Conservation (phyloP, 2,113 vertebrate species). For the Eubucco bourcierii region DNA sequence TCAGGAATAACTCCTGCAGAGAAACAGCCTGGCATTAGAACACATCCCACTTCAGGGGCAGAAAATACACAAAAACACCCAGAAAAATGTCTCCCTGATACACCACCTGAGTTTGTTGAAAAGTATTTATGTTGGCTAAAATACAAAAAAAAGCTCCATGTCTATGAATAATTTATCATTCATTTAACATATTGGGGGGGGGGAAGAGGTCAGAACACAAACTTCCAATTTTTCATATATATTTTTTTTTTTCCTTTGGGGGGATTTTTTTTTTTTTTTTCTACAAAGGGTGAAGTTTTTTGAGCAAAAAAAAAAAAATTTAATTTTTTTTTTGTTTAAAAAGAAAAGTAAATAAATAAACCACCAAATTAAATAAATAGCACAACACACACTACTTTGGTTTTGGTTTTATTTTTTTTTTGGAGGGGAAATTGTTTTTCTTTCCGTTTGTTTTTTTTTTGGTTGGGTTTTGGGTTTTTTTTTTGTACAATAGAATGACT, state of each 20-base stretch:
- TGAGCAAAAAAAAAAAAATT: slow-evolving; percentile 67
- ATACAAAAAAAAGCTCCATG: slow-evolving; percentile 79
- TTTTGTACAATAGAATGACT: slow-evolving; percentile 48
- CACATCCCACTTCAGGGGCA: slow-evolving; percentile 62
- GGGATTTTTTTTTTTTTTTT: slow-evolving; percentile 73
- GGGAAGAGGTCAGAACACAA: background rate
- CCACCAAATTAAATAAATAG: slow-evolving; percentile 75
- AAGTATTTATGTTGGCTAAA: slow-evolving; percentile 86
- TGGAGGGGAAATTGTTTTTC: too few relatives aligned
- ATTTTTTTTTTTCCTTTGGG: too few relatives aligned
- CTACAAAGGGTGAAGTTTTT: slow-evolving; percentile 82
- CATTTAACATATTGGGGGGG: slow-evolving; percentile 21
- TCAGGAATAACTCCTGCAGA: slow-evolving; percentile 99
- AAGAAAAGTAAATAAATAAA: slow-evolving; percentile 80
- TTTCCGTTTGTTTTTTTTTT: too few relatives aligned
- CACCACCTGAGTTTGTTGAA: slow-evolving; percentile 85
- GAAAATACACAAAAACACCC: slow-evolving; percentile 90
- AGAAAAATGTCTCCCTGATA: slow-evolving; percentile 86
- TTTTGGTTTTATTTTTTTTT: too few relatives aligned
- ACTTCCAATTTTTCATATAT: too few relatives aligned
- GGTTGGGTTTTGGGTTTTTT: too few relatives aligned
- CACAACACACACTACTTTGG: slow-evolving; percentile 96
- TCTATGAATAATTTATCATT: slow-evolving; percentile 88
- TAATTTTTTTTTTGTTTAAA: too few relatives aligned
- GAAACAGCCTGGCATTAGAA: slow-evolving; percentile 83